Evolutionary conservation across 2,888 invertebrate genomes (phyloP).

Genomic region (Erebia ligea): DNA sequence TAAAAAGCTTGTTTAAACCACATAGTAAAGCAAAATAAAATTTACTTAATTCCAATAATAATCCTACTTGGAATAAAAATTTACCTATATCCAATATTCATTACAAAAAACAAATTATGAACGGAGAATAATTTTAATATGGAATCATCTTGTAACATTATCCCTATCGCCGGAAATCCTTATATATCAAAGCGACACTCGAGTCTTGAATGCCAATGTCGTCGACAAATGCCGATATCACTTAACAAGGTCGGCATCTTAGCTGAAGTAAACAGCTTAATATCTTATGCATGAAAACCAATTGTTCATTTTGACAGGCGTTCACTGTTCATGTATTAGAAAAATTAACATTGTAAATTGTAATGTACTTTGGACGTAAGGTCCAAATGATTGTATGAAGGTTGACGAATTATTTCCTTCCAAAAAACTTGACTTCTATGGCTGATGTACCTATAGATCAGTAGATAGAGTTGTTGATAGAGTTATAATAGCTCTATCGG

Average conservation of each 20-base stretch:
- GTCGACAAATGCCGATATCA: conserved; percentile 25
- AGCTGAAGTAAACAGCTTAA: conserved; percentile 25
- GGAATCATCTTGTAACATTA: conserved; percentile 8
- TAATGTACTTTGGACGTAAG: conserved; percentile 9
- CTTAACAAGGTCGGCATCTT: conserved; percentile 37
- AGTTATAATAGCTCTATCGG: too few relatives aligned
- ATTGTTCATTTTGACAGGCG: conserved; percentile 28
- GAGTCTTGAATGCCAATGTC: conserved; percentile 36
- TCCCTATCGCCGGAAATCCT: conserved; percentile 37
- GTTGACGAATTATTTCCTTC: not conserved
- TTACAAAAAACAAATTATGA: too few relatives aligned
- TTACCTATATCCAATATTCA: too few relatives aligned
- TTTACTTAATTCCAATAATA: too few relatives aligned
- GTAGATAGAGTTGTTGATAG: too few relatives aligned
- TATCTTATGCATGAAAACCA: conserved; percentile 22
- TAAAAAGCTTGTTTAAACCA: too few relatives aligned
- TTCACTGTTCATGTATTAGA: conserved; percentile 16
- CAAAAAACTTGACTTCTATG: too few relatives aligned
- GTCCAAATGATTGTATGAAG: not conserved
- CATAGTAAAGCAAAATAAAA: too few relatives aligned
- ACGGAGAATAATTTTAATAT: not conserved
- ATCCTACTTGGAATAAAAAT: too few relatives aligned
- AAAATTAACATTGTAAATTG: conserved; percentile 5
- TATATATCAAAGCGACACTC: conserved; percentile 30
- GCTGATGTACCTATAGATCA: too few relatives aligned